These are phyloP conservation scores for Corythaixoides concolor DNA, from an alignment of 2,113 vertebrate genomes.

Conservation along the genomic window DNA sequence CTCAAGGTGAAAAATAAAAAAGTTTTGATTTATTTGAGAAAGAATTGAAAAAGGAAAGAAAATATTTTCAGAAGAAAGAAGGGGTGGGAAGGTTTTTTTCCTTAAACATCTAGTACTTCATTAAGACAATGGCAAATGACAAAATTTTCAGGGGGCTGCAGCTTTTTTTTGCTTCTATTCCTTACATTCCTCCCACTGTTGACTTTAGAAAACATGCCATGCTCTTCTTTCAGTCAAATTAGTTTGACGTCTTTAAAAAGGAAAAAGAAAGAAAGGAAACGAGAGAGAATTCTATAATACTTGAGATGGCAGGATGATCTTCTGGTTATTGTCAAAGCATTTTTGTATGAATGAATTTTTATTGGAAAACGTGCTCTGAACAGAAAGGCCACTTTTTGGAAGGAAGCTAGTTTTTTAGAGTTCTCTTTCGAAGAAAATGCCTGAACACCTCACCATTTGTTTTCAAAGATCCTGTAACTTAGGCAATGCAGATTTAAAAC, in stretches of 20 bases:
- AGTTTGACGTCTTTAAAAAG: background rate
- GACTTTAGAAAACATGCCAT: background rate
- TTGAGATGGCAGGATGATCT: background rate
- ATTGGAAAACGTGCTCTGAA: background rate
- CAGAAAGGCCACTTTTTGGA: background rate
- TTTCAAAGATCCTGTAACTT: background rate
- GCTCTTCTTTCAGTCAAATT: background rate
- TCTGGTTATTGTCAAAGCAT: background rate
- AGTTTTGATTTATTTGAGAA: background rate
- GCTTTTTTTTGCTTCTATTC: background rate
- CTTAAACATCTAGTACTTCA: background rate
- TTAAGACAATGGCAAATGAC: background rate
- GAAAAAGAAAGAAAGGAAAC: background rate
- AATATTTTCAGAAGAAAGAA: background rate
- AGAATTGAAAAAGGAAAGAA: background rate
- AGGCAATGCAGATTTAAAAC: background rate
- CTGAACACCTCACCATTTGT: background rate
- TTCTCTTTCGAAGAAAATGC: background rate
- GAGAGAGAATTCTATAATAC: background rate
- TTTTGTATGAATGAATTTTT: background rate
- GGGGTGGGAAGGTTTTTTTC: background rate
- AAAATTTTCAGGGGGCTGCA: background rate
- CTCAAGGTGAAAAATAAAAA: background rate
- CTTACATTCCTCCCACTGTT: background rate
- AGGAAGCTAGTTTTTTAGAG: background rate